Conservation (phyloP, 1,140 invertebrate genomes). For the Dreissena rostriformis region DNA sequence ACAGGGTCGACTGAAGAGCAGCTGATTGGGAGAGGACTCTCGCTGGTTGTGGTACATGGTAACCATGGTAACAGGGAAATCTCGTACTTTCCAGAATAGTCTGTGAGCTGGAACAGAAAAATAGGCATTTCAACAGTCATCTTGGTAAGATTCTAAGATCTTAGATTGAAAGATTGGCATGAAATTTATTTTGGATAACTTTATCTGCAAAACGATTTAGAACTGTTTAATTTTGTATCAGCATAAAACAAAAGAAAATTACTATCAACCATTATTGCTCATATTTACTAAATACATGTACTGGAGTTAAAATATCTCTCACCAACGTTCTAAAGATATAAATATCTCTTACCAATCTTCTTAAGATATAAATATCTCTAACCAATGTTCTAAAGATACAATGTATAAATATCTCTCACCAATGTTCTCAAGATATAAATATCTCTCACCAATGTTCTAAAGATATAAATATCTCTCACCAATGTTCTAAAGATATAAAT, state of each 20-base stretch:
- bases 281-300: no score
- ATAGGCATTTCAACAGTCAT: not conserved
- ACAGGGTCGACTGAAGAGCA: slow-evolving; percentile 78
- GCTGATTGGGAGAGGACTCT: slow-evolving; percentile 69
- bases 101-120: slow-evolving; percentile 72
- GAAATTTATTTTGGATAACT: not conserved
- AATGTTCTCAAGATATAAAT: slow-evolving; percentile 77
- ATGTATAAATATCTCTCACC: slow-evolving; percentile 74
- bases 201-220: not conserved
- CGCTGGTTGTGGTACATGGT: slow-evolving; percentile 65
- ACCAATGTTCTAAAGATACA: slow-evolving; percentile 79
- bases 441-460: slow-evolving; percentile 78
- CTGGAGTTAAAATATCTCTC: no score
- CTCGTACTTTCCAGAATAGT: slow-evolving; percentile 80
- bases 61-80: slow-evolving; percentile 80
- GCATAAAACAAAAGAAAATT: no score
- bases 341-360: slow-evolving; percentile 76
- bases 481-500: slow-evolving; percentile 77
- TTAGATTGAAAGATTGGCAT: not conserved
- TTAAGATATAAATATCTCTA: slow-evolving; percentile 74
- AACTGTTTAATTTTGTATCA: no score
- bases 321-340: no score
- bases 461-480: slow-evolving; percentile 75
- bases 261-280: no score
- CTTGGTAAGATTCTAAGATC: not conserved